Conservation (phyloP, 1,140 invertebrate species). For the Lordiphosa mommai region DNA sequence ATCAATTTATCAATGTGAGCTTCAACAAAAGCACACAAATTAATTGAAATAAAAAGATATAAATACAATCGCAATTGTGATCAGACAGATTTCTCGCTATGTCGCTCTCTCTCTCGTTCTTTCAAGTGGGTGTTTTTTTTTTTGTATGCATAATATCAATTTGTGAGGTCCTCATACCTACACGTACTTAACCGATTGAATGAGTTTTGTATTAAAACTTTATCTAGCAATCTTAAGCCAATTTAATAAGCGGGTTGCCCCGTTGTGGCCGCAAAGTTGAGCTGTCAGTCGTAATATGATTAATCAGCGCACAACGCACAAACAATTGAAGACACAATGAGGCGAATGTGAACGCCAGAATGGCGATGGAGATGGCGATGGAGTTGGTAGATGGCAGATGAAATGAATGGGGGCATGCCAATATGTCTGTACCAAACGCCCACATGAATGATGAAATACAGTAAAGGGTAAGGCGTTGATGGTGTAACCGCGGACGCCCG, state of each 20-base stretch:
- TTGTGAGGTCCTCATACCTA: slow-evolving; percentile 75
- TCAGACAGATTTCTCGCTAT: slow-evolving; percentile 49
- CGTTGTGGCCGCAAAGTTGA: slow-evolving; percentile 66
- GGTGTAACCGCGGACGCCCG: too few relatives aligned
- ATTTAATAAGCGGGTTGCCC: slow-evolving; percentile 73
- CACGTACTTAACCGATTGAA: slow-evolving; percentile 46
- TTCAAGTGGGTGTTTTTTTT: slow-evolving; percentile 53
- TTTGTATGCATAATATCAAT: slow-evolving; percentile 70
- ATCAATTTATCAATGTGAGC: slow-evolving; percentile 12
- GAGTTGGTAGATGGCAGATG: slow-evolving; percentile 17
- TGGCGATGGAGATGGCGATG: slow-evolving; percentile 10
- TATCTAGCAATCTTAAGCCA: slow-evolving; percentile 77
- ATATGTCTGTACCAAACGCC: slow-evolving; percentile 12
- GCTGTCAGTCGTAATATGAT: slow-evolving; percentile 75
- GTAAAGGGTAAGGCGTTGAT: slow-evolving; percentile 11
- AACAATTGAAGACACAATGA: slow-evolving; percentile 56
- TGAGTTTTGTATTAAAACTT: slow-evolving; percentile 50
- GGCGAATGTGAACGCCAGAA: background rate
- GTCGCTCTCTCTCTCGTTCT: slow-evolving; percentile 7
- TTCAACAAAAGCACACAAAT: slow-evolving; percentile 57
- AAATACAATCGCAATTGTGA: slow-evolving; percentile 49
- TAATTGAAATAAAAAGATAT: slow-evolving; percentile 70
- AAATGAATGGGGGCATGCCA: slow-evolving; percentile 49
- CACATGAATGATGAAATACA: background rate
- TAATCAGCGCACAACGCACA: slow-evolving; percentile 62